Evolutionary conservation across 1,140 invertebrate genomes (phyloP), one percentile per base, ranked within the genome.

Genomic region (Galleria mellonella): DNA sequence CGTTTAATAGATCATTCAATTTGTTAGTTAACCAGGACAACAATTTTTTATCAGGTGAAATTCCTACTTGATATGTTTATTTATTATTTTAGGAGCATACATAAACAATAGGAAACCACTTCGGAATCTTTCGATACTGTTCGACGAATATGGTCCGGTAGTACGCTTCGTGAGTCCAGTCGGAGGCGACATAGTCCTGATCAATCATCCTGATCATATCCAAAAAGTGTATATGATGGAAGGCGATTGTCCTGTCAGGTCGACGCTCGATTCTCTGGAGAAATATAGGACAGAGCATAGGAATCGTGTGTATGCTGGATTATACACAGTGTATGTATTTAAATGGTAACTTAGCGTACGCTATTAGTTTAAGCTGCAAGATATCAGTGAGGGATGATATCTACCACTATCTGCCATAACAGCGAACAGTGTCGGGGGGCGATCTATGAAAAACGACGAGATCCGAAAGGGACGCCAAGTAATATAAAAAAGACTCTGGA

Each of bases 121-220:
- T 2, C 81, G 66, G 5, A 84, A 84, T 7, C 60, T 89, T 2
- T 87, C 85, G 1, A 86, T 79, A 38, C 62, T 91, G 0, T 90
- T 91, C 46, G 87, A 91, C 38, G 82, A 89, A 52, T 91, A 91
- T 45, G 90, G 90, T 1, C 89, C 90, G 0, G 85, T 92, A 5
- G 90, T 91, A 3, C 77, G 90, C 37, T 78, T 91, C 11, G 87
- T 90, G 9, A 90, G 89, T 23, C 89, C 90, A 0, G 74, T 91
- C 27, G 87, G 89, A 0, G 84, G 86, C 3, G 88, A 91, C 38
- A 87, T 91, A 15, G 88, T 91, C 1, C 81, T 92, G 50, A 78
- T 89, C 11, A 87, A 83, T 51, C 86, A 90, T 12, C 90, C 90
- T 0, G 89, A 91, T 45, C 89, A 91, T 47, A 90, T 90, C 40